These are phyloP conservation scores for Pituophis catenifer DNA, from an alignment of 2,113 vertebrate genomes.

Conservation along the genomic window DNA sequence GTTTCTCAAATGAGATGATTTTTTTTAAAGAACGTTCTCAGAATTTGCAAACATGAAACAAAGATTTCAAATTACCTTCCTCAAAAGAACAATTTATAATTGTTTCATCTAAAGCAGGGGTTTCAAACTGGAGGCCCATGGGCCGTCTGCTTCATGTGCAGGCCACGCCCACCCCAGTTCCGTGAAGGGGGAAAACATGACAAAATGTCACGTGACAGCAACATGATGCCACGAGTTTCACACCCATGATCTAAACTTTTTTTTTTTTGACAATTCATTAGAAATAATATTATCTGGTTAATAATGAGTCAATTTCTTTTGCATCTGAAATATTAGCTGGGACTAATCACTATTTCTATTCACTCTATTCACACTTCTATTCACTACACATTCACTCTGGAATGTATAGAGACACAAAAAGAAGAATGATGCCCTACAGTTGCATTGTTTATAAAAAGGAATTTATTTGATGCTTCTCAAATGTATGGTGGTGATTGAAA, in stretches of 20 bases:
- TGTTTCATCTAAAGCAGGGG: background rate
- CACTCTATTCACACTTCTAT: too few relatives aligned
- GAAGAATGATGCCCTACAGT: background rate
- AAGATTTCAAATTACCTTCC: background rate
- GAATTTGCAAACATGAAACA: background rate
- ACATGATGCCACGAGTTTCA: too few relatives aligned
- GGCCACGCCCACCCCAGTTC: too few relatives aligned
- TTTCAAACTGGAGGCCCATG: too few relatives aligned
- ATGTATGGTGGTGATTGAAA: constrained; percentile 58
- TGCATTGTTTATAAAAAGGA: constrained; percentile 50
- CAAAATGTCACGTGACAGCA: too few relatives aligned
- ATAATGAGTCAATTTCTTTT: background rate
- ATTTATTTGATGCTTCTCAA: constrained; percentile 48
- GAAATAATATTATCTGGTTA: background rate
- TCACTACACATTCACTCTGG: too few relatives aligned
- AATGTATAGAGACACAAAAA: constrained; percentile 15
- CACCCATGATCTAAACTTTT: background rate
- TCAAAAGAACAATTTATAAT: background rate
- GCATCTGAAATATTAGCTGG: background rate
- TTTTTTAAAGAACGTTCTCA: background rate
- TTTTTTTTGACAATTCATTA: background rate
- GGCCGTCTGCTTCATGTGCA: fast-evolving
- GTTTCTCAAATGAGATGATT: background rate
- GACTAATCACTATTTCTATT: background rate
- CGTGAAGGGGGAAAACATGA: too few relatives aligned